Evolutionary conservation across 2,797 vertebrate genomes (phyloP), one percentile per base, ranked within the genome.

Genomic region (Sebastiscus albofasciatus): DNA sequence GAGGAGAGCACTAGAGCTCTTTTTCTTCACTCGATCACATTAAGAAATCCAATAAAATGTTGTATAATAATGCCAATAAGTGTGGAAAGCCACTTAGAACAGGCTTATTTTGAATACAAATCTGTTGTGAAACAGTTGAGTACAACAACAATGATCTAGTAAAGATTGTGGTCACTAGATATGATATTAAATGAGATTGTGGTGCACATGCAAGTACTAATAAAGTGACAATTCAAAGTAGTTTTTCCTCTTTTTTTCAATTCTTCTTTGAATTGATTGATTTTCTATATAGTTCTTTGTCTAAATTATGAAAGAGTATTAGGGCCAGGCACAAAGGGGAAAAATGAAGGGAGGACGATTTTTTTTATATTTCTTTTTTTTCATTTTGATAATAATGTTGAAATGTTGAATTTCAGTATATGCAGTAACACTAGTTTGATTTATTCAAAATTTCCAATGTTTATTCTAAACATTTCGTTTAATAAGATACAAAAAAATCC

Each of bases 11-110:
- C 0, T 33, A n/a, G 2, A 33, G 20, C 16, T 34, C 11, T 36
- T 36, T 52, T 36, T 26, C 8, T 33, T 26, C 2, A 3, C 10
- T 26, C 39, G 79, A 62, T 88, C 59, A 64, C 14, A 27, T 65
- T 75, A 86, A 69, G 39, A 24, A 87, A 82, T 81, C 62, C 42
- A 79, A 87, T 77, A 73, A 74, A 75, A 36, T 80, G 0, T 8
- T 3, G 13, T 42, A 36, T 16, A 3, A 33, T 20, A 52, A 80
- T 39, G 36, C 36, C 36, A 62, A 60, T 7, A 58, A 55, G 27
- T 60, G 55, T 27, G 49, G 2, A 22, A 54, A 55, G 13, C 1
- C 49, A 72, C 27, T 46, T 36, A 20, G 9, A 27, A 56, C 14
- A 59, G 29, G 52, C n/a, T 33, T 61, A 49, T 64, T 81, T 52